These are phyloP conservation scores for Dichetophora obliterata DNA, from an alignment of 2,888 invertebrate genomes.

Conservation along the genomic window DNA sequence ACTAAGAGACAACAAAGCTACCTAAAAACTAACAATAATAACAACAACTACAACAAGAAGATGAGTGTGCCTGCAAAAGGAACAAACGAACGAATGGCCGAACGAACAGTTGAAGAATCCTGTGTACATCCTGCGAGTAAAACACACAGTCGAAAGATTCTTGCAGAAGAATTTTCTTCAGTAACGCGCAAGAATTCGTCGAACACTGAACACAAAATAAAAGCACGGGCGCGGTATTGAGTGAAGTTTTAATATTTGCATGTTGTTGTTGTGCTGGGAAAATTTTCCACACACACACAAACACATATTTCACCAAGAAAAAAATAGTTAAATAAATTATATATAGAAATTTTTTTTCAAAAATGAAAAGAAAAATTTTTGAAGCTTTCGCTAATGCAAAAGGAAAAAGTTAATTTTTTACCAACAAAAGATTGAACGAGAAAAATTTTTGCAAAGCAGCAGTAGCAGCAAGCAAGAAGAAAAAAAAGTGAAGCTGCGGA, in stretches of 20 bases:
- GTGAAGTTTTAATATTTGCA: constrained; percentile 44
- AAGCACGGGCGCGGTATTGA: constrained; percentile 50
- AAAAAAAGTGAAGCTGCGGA: constrained; percentile 20
- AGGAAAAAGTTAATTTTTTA: not conserved
- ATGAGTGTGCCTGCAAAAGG: not conserved
- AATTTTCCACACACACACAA: constrained; percentile 11
- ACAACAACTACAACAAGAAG: not conserved
- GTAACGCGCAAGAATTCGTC: constrained; percentile 63
- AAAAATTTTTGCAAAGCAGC: not conserved
- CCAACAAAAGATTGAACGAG: not conserved
- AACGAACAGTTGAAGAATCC: constrained; percentile 8
- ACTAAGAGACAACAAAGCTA: not conserved
- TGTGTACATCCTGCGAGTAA: constrained; percentile 37
- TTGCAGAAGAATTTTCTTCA: constrained; percentile 45
- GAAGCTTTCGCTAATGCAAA: not conserved
- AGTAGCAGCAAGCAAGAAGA: not conserved
- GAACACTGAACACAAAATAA: constrained; percentile 55
- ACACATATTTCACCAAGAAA: not conserved
- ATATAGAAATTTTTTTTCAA: not conserved
- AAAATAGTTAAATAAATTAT: not conserved
- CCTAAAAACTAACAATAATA: not conserved
- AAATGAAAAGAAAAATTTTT: not conserved
- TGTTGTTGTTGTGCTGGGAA: constrained; percentile 17
- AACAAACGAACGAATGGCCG: not conserved
- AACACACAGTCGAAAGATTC: constrained; percentile 5